Base-by-base conservation (phyloP, 2,113 vertebrate genomes). In the Dipodomys spectabilis region DNA sequence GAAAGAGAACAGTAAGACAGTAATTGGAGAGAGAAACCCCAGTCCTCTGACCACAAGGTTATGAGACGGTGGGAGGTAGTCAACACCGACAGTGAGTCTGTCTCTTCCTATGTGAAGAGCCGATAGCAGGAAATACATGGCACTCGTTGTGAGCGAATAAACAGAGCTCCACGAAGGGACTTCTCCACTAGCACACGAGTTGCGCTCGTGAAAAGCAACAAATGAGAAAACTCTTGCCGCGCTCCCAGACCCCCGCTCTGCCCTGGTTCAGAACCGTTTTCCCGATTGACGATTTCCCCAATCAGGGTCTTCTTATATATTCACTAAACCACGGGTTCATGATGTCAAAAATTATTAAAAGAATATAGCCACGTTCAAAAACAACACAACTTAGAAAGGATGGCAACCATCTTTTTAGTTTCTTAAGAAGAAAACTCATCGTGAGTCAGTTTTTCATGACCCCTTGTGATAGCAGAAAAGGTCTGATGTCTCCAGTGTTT, bases 161-260 rank as follows among this genome's bases (percentile, higher is more conserved):
- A 49, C 49, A 49, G 49, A 49, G 49, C 49, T 16, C 12, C 53
- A 2, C 25, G 9, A 16, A 27, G 78, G 4, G 22, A 74, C 44
- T 74, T 72, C 45, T 77, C 86, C 44, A 45, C 25, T 11, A 8
- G 15, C 32, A 19, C 8, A 22, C 35, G n/a, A 30, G 11, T 30
- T 12, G 49, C 44, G n/a, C 44, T 84, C 72, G 12, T 2, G 28
- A 18, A 68, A 79, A 72, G 19, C 30, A 60, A 28, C 12, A 1
- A 30, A 8, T 2, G 18, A 69, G 53, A 57, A 64, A 27, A 30
- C 49, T 65, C 44, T 15, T 53, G 2, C 71, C 25, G 22, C 2
- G 2, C 53, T 13, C 27, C 18, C 2, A 0, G 30, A 5, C 25
- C 8, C 18, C 0, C 0, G 7, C 20, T 78, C 30, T 60, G 49